Evolutionary conservation across 37 sponge, comb jelly and placozoan genomes (phyloP), one percentile per base, ranked within the genome.

Genomic region (Ianthella basta): DNA sequence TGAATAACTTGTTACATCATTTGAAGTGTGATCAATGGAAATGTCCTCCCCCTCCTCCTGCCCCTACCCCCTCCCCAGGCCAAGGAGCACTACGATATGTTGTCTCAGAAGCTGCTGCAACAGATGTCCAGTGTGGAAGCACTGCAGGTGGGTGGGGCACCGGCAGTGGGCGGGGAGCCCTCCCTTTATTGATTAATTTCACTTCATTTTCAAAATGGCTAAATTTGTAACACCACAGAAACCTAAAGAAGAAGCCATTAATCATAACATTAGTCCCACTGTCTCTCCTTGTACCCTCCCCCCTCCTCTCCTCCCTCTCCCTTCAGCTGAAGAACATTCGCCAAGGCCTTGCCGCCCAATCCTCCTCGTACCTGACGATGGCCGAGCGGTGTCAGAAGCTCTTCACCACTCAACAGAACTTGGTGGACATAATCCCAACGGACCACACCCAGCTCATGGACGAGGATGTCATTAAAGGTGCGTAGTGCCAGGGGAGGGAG

Each of bases 381-480:
- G 37, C 78, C 1, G 78, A 50, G 54, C 15, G 54, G 24, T 75
- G 78, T 15, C 23, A 36, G 78, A 50, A 75, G 38, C 44, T 75
- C 3, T 75, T n/a, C 25, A 41, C 25, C 21, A 75, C 44, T 40
- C 78, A 75, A 14, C 44, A 75, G 53, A 50, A 50, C 20, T 41
- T 75, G 21, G 78, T 44, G 20, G 78, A 50, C 21, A 32, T 75
- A 14, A 41, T 75, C 4, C 78, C 78, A 13, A 44, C 37, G 13
- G 25, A 18, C n/a, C 54, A 75, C 21, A 24, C 25, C 5, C 23
- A 24, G 37, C 54, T 75, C 21, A 36, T 24, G 38, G 24, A 50
- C 40, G 78, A 75, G 54, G 54, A 75, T 1, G 38, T 36, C 25
- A 50, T 75, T 4, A 75, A 75, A 75, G 78, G 78, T 75, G 38